A percentile compares a stretch with the other conserved stretches of the same genome.
Evolutionary conservation across 2,797 vertebrate genomes (phyloP).

Genomic region (Enteromius treurensis): DNA sequence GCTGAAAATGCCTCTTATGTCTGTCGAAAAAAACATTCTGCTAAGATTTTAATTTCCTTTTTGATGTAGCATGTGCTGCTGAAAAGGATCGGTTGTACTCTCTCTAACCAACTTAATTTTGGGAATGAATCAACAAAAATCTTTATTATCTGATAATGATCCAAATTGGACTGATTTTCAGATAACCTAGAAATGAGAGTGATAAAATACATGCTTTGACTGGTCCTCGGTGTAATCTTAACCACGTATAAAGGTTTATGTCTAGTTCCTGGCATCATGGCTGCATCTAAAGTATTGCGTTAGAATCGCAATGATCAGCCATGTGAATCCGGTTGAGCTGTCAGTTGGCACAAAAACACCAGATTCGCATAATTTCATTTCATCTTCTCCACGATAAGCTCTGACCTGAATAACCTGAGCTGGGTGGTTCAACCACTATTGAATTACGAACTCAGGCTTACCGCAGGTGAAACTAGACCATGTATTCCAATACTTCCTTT

Average conservation of each 20-base stretch:
- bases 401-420: conserved; percentile 64
- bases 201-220: conserved; percentile 25
- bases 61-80: conserved; percentile 27
- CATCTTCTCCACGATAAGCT: conserved; percentile 73
- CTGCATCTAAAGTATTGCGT: not conserved
- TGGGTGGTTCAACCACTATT: conserved; percentile 61
- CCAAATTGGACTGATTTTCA: conserved; percentile 12
- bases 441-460: conserved; percentile 55
- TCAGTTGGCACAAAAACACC: conserved; percentile 5
- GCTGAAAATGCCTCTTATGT: conserved; percentile 35
- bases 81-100: not conserved
- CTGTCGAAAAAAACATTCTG: conserved; percentile 18
- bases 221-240: conserved; percentile 7
- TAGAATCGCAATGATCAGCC: conserved; percentile 11
- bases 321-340: conserved; percentile 4
- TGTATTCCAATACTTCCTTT: conserved; percentile 52
- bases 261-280: conserved; percentile 3
- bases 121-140: conserved; percentile 4
- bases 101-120: not conserved
- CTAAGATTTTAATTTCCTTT: conserved; percentile 19
- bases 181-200: conserved; percentile 17
- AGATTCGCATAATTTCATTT: conserved; percentile 64
- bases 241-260: not conserved
- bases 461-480: conserved; percentile 55
- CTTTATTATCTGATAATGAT: not conserved